phyloP scores from a whole-genome alignment of 2,888 invertebrate genomes.

The Stenodema calcarata region DNA sequence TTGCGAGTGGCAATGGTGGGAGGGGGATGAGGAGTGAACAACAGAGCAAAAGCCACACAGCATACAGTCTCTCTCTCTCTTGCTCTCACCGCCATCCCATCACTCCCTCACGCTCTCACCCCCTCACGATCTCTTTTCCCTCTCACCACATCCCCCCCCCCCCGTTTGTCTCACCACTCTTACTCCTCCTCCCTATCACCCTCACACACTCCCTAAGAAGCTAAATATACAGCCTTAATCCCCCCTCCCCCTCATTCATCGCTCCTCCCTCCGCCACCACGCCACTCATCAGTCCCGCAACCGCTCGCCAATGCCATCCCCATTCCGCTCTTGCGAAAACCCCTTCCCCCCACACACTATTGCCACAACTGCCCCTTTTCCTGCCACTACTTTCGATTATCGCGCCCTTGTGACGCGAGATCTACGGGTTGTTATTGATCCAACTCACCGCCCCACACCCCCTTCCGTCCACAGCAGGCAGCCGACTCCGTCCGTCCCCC shows the following conservation, averaged over 20 bases:
- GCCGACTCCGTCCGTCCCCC: not conserved
- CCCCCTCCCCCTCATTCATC: conserved; percentile 54
- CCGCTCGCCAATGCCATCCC: not conserved
- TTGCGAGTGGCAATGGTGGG: no score
- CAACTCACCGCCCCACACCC: conserved; percentile 45
- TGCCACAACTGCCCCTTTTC: not conserved
- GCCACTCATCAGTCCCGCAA: not conserved
- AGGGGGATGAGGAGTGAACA: conserved; percentile 50
- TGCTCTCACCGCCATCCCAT: not conserved
- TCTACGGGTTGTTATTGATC: conserved; percentile 53
- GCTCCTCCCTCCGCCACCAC: not conserved
- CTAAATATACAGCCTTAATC: conserved; percentile 54
- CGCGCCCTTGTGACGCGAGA: conserved; percentile 53
- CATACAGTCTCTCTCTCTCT: conserved; percentile 50
- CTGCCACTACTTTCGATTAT: conserved; percentile 51
- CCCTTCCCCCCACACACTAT: not conserved
- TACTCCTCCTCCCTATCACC: not conserved
- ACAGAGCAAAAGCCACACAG: conserved; percentile 55
- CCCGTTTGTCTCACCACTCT: no score
- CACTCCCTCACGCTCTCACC: no score
- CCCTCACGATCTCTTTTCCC: not conserved
- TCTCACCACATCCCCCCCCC: not conserved
- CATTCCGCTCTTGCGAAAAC: not conserved
- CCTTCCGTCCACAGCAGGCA: not conserved
- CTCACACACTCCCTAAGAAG: conserved; percentile 53